These are phyloP conservation scores for Aurelia coerulea DNA, from an alignment of 30 jellyfish, hydroid and myxozoan species.

Conservation along the genomic window DNA sequence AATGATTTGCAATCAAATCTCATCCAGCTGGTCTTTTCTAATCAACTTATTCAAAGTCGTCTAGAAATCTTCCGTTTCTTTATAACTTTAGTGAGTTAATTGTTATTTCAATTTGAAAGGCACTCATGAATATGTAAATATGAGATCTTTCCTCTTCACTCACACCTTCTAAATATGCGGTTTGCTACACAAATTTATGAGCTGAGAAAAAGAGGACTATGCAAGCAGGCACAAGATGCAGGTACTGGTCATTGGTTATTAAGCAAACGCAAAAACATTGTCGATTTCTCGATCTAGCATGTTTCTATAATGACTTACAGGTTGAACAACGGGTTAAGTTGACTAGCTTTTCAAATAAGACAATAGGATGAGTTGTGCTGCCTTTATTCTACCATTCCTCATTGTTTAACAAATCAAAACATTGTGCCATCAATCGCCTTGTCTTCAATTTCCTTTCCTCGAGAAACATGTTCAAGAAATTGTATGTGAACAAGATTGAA, in stretches of 20 bases:
- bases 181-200: too few species aligned
- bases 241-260: constrained; percentile 35
- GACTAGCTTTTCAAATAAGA: constrained; percentile 13
- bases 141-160: too few species aligned
- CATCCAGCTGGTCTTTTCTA: neutral
- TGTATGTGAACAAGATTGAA: too few species aligned
- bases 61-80: neutral
- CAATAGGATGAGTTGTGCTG: constrained; percentile 28
- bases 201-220: too few species aligned
- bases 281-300: constrained; percentile 62
- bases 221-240: neutral
- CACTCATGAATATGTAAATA: too few species aligned
- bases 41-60: neutral
- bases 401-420: constrained; percentile 28
- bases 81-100: neutral
- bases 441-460: neutral
- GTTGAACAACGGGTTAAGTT: constrained; percentile 45
- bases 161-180: too few species aligned
- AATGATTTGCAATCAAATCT: neutral
- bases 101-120: too few species aligned
- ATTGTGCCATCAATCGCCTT: constrained; percentile 2
- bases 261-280: constrained; percentile 55
- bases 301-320: constrained; percentile 44
- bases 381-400: constrained; percentile 1
- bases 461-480: neutral